Conservation (phyloP, 2,888 invertebrate genomes). For the Scaptomyza polygonia region DNA sequence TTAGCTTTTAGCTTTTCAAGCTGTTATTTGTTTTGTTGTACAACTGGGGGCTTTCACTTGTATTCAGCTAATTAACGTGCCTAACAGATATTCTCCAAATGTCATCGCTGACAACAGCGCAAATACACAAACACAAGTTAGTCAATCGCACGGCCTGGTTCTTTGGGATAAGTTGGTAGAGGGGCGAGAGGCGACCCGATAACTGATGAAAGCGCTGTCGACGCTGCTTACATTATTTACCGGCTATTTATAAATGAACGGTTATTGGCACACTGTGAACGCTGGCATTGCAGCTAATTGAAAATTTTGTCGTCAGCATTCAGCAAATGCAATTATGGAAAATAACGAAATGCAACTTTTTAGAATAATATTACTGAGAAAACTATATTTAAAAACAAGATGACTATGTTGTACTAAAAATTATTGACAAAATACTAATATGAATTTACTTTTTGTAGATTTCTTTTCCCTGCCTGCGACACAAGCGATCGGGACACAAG, state of each 20-base stretch:
- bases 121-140: slow-evolving; percentile 13
- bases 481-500: slow-evolving; percentile 79
- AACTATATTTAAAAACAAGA: neutral
- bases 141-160: neutral
- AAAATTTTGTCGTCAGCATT: slow-evolving; percentile 38
- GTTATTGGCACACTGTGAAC: slow-evolving; percentile 66
- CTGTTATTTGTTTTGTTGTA: slow-evolving; percentile 1
- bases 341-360: slow-evolving; percentile 34
- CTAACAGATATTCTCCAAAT: slow-evolving; percentile 17
- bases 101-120: slow-evolving; percentile 47
- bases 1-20: slow-evolving; percentile 3
- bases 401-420: neutral
- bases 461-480: slow-evolving; percentile 80
- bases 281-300: slow-evolving; percentile 32
- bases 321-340: slow-evolving; percentile 33
- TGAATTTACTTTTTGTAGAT: slow-evolving; percentile 55
- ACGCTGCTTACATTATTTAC: slow-evolving; percentile 43
- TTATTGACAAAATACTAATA: slow-evolving; percentile 4
- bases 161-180: neutral
- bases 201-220: slow-evolving; percentile 29
- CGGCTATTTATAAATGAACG: slow-evolving; percentile 68
- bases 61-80: slow-evolving; percentile 16
- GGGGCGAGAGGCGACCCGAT: slow-evolving; percentile 15
- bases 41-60: slow-evolving; percentile 5
- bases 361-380: slow-evolving; percentile 20